Base-by-base conservation (phyloP, 2,797 vertebrate species). In the Aythya fuligula region DNA sequence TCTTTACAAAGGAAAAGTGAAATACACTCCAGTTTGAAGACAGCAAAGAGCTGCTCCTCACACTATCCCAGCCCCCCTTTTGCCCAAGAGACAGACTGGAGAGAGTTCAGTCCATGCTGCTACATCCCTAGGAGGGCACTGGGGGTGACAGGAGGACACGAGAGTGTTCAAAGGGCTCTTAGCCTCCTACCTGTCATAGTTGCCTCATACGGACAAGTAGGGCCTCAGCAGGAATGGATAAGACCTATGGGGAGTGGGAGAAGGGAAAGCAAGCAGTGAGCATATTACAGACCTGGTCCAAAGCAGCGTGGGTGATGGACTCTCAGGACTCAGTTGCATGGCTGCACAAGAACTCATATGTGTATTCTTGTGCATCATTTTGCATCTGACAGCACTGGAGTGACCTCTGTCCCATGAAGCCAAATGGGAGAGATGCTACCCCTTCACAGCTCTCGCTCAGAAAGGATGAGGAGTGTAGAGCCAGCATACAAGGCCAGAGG, bases 41-140 rank as follows among this genome's bases (percentile, higher is more conserved):
- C 15, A 9, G 18, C 49, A 51, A 56, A 12, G 8, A 75, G 45
- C 36, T 74, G 24, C 32, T 74, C 39, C 34, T 87, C 32, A 8
- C n/a, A 10, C 27, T 58, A 4, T 9, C 12, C 47, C 3, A 5
- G 47, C 36, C 45, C 43, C 21, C 0, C 0, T 45, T 64, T 43
- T 71, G 41, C 16, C 60, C 45, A 61, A 6, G 17, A 43, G 32
- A 43, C 8, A 78, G 34, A 25, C 6, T 11, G 21, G 51, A 27
- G n/a, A 61, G 13, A 65, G 67, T 11, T 58, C 21, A 88, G 32
- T 34, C 54, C 32, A 43, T 41, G 45, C 34, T 41, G 34, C 73
- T 49, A 32, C 38, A 32, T 43, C 38, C 43, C n/a, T 58, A 32
- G 22, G 13, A 75, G 28, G 9, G 24, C n/a, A 34, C n/a, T 2